Evolutionary conservation across 2,797 vertebrate genomes (phyloP), one percentile per base, ranked within the genome.

Genomic region (Phoebastria nigripes): DNA sequence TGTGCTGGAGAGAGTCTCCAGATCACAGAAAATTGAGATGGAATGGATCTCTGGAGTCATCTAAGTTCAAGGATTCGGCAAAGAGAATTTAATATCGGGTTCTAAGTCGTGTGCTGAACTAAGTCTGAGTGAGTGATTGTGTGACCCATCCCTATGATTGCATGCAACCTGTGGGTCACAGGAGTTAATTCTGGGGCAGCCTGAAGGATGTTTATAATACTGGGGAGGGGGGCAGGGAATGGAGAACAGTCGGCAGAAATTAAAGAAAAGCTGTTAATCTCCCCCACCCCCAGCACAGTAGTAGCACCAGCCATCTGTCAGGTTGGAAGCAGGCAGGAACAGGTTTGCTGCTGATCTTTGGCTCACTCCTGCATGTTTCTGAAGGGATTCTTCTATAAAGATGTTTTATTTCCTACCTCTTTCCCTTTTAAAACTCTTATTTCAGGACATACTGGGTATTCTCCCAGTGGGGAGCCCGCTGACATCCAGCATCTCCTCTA

Each of bases 401-500:
- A 26, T 66, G 25, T 86, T 83, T 94, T 51, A 93, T 90, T 90
- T 95, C 55, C 89, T 96, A 69, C 70, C 51, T 87, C 41, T 94
- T 82, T 73, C 11, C 37, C 51, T 61, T 89, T 81, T 59, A 62
- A 52, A 83, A 56, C 73, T 98, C 89, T 97, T 91, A 18, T 97
- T 97, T 81, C 97, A 99, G 99, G 99, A 99, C 94, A 93, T 99
- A 97, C 97, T 99, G 97, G 99, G 99, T 94, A 99, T 99, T 97
- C 98, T 99, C 90, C 99, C 99, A 0, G 99, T 99, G 90, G 99
- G 99, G 83, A 99, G 99, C 97, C 99, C 99, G 4, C 94, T 99
- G 97, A 98, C 98, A 90, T 98, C 98, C 88, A 99, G 99, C 97
- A 98, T 99, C 96, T 99, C 99, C 88, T 99, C 99, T 97, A 99